phyloP scores from a whole-genome alignment of 2,113 vertebrate species.

The Hippocampus comes region DNA sequence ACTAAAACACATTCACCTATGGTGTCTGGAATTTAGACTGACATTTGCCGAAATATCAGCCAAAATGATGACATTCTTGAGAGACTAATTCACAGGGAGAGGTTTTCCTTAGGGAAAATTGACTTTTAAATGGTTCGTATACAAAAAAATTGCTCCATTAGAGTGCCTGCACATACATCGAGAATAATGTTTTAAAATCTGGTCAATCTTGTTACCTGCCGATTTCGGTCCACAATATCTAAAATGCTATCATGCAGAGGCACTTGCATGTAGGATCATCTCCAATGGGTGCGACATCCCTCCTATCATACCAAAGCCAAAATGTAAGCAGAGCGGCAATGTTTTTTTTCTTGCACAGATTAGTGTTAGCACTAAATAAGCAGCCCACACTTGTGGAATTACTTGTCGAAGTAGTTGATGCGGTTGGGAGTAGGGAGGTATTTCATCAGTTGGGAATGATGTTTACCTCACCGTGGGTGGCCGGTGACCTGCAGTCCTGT shows the following conservation, averaged over 20 bases:
- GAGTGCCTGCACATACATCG: no score
- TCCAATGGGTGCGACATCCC: no score
- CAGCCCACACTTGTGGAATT: not conserved
- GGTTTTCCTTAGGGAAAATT: not conserved
- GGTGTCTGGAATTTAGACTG: not conserved
- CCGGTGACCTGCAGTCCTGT: constrained; percentile 31
- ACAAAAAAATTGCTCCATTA: not conserved
- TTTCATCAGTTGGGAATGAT: not conserved
- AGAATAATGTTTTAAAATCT: no score
- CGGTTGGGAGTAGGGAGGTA: not conserved
- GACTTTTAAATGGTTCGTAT: not conserved
- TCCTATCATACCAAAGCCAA: no score
- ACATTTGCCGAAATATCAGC: not conserved
- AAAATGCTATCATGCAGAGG: no score
- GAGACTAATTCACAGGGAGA: not conserved
- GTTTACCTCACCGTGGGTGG: constrained; percentile 38
- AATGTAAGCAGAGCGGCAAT: no score
- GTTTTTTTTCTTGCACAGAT: no score
- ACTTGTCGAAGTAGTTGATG: not conserved
- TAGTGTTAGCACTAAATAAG: not conserved
- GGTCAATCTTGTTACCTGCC: no score
- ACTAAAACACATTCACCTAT: not conserved
- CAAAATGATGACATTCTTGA: not conserved
- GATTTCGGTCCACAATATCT: no score
- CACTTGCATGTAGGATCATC: no score